A percentile compares a stretch with the other conserved stretches of the same genome.
Evolutionary conservation across 1,140 invertebrate genomes (phyloP).

Genomic region (Steinernema khuongi): DNA sequence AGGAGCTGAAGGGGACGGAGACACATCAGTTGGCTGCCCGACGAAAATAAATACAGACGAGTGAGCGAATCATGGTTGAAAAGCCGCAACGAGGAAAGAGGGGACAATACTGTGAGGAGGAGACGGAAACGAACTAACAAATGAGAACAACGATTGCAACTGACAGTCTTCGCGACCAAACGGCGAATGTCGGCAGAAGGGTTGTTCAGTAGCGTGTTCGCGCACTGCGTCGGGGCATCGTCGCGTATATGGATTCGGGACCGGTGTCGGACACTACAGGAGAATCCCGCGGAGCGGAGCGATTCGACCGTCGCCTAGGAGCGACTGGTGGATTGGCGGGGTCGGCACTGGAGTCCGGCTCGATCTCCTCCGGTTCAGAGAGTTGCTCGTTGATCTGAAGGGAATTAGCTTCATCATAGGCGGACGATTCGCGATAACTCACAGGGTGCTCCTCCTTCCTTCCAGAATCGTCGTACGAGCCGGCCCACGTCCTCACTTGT

Average conservation of each 20-base stretch:
- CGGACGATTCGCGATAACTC: background rate
- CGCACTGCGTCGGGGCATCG: background rate
- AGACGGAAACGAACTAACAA: background rate
- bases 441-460: background rate
- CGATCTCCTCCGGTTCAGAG: background rate
- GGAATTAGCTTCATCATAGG: background rate
- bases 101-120: background rate
- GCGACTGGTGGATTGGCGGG: background rate
- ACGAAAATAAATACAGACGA: background rate
- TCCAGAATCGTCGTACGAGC: background rate
- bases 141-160: background rate
- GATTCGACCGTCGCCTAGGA: background rate
- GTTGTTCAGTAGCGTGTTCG: slow-evolving; percentile 7
- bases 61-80: slow-evolving; percentile 10
- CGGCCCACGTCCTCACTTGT: background rate
- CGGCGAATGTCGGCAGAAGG: background rate
- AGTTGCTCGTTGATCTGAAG: background rate
- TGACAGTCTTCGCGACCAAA: background rate
- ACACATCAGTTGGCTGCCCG: background rate
- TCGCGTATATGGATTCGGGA: slow-evolving; percentile 11
- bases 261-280: background rate
- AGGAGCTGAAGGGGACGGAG: no score
- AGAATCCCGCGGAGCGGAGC: background rate
- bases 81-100: background rate
- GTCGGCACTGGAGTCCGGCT: background rate